phyloP scores from a whole-genome alignment of 2,888 invertebrate genomes.

The Mechanitis mazaeus region DNA sequence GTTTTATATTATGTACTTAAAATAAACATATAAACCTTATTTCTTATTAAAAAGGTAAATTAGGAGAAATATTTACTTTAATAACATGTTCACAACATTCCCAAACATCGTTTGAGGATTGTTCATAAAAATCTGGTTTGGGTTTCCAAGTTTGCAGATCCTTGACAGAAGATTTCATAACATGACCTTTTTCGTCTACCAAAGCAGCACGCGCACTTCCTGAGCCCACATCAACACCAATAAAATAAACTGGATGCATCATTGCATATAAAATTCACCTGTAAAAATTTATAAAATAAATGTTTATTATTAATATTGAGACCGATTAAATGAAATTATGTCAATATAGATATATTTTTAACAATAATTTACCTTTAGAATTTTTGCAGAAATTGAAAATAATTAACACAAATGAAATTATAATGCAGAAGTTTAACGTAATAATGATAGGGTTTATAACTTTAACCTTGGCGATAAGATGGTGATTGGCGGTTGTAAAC shows the following conservation, averaged over 20 bases:
- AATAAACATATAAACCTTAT: too few relatives aligned
- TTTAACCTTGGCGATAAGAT: background rate
- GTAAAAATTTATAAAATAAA: background rate
- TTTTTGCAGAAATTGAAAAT: too few relatives aligned
- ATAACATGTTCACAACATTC: constrained; percentile 82
- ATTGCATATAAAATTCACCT: background rate
- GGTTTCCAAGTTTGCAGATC: constrained; percentile 87
- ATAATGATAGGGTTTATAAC: too few relatives aligned
- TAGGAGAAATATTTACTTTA: constrained; percentile 74
- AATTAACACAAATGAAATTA: too few relatives aligned
- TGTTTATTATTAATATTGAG: too few relatives aligned
- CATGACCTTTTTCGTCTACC: constrained; percentile 81
- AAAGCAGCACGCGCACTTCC: constrained; percentile 92
- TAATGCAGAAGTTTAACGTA: too few relatives aligned
- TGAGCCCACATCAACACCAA: constrained; percentile 96
- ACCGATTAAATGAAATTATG: too few relatives aligned
- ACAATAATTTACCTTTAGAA: too few relatives aligned
- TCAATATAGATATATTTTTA: too few relatives aligned
- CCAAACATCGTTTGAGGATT: constrained; percentile 95
- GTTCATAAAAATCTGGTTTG: constrained; percentile 87
- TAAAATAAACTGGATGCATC: constrained; percentile 69
- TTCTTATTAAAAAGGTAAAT: too few relatives aligned
- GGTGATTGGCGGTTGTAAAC: background rate
- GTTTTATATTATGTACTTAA: too few relatives aligned
- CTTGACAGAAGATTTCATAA: constrained; percentile 79